Base-by-base conservation (phyloP, 2,888 invertebrate genomes). In the Ophion costatus region DNA sequence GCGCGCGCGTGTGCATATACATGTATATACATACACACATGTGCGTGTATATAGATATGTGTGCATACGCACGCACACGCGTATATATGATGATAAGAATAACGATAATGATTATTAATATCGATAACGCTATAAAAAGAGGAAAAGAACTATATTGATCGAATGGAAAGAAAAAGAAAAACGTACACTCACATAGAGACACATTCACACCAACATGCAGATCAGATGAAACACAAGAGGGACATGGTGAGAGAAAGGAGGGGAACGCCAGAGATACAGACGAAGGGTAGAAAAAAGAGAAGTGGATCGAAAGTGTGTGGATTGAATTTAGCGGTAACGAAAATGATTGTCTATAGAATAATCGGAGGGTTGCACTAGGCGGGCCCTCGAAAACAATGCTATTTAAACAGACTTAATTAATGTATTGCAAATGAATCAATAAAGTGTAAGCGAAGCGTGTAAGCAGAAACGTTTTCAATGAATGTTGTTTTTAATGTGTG, bases 321-420 rank as follows among this genome's bases (percentile, higher is more conserved):
- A 88, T 85, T 80, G 70, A 84, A 67, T 79, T 69, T 83, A 85
- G 83, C 73, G 83, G 67, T 83, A 82, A 78, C 45, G 5, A 71
- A 66, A 67, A 77, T 83, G 81, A 85, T 81, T 93, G 93, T 93
- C 93, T 93, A 93, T 93, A 93, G 92, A 91, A 91, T 93, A 91
- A 92, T 92, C 91, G 89, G 90, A 90, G 91, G 90, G 90, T 89
- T 91, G 91, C 92, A 87, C 87, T 93, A 93, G 92, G 92, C 90
- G 70, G 89, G 89, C 91, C 91, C 91, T 89, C 75, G 73, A 80
- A 63, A 61, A 91, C 88, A 88, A 92, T 91, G 93, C 92, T 93
- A 93, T 93, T 92, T 93, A 93, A 93, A 93, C 92, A 92, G 91
- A 93, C 92, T 93, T 93, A 92, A 93, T 93, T 93, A 93, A 93